Conservation (phyloP, 53 echinoderm and acorn worm genomes). For the Zoroaster sp. region DNA sequence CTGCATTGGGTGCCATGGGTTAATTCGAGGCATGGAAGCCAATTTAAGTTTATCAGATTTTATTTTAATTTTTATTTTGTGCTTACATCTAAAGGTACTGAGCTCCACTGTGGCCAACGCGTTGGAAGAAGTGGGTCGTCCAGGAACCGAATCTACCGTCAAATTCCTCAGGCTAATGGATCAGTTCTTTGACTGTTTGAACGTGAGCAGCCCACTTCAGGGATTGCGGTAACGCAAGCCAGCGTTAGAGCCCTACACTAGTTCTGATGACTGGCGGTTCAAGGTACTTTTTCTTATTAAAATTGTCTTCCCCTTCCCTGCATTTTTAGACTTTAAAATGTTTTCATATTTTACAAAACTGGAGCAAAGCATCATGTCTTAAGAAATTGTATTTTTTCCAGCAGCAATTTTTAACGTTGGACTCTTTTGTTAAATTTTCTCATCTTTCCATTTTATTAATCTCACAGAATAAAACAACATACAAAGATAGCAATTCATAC, state of each 20-base stretch:
- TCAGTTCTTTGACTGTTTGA: not conserved
- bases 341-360: no score
- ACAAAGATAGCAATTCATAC: no score
- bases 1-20: no score
- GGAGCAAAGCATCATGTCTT: no score
- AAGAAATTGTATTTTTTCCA: no score
- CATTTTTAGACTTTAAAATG: no score
- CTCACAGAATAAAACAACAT: no score
- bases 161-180: not conserved
- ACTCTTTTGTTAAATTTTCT: no score
- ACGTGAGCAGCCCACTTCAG: not conserved
- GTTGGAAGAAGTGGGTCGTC: not conserved
- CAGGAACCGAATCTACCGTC: not conserved
- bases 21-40: no score
- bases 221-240: not conserved
- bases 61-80: not conserved
- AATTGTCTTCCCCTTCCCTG: not conserved
- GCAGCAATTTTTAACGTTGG: no score
- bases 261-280: not conserved
- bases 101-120: not conserved
- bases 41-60: not conserved
- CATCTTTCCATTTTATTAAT: no score
- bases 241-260: not conserved
- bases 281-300: not conserved
- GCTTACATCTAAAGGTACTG: not conserved